phyloP scores from a whole-genome alignment of 2,888 invertebrate species.

The Scaeva pyrastri region DNA sequence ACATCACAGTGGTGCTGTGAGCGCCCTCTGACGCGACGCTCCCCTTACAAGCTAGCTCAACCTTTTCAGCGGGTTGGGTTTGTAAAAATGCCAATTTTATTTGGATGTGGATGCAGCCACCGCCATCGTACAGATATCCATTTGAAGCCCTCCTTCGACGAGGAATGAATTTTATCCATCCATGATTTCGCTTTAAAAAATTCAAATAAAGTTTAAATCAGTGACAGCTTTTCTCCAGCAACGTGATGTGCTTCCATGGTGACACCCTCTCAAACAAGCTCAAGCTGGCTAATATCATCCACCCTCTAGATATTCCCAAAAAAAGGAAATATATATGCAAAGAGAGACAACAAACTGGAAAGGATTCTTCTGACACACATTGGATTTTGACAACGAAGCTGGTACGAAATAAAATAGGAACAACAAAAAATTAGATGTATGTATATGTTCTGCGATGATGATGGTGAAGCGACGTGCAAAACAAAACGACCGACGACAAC shows the following conservation, averaged over 20 bases:
- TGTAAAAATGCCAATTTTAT: slow-evolving; percentile 70
- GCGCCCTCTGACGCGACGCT: neutral
- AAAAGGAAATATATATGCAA: neutral
- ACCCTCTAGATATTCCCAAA: neutral
- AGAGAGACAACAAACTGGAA: slow-evolving; percentile 51
- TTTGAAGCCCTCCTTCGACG: slow-evolving; percentile 35
- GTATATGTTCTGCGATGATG: neutral
- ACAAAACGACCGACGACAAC: neutral
- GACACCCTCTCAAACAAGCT: slow-evolving; percentile 56
- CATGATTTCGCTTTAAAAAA: slow-evolving; percentile 48
- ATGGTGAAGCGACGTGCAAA: neutral
- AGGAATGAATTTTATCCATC: slow-evolving; percentile 46
- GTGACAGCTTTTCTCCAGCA: slow-evolving; percentile 52
- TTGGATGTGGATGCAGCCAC: slow-evolving; percentile 10
- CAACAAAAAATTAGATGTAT: neutral
- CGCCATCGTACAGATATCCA: neutral
- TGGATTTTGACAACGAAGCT: slow-evolving; percentile 47
- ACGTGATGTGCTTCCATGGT: slow-evolving; percentile 58
- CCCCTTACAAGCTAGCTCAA: neutral
- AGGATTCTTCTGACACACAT: slow-evolving; percentile 49
- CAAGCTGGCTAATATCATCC: slow-evolving; percentile 61
- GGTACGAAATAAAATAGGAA: slow-evolving; percentile 28
- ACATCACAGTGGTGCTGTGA: neutral
- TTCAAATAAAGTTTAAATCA: slow-evolving; percentile 61
- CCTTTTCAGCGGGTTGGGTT: slow-evolving; percentile 33